Evolutionary conservation across 2,113 vertebrate species (phyloP).

Genomic region (Gymnocephalus cernua): DNA sequence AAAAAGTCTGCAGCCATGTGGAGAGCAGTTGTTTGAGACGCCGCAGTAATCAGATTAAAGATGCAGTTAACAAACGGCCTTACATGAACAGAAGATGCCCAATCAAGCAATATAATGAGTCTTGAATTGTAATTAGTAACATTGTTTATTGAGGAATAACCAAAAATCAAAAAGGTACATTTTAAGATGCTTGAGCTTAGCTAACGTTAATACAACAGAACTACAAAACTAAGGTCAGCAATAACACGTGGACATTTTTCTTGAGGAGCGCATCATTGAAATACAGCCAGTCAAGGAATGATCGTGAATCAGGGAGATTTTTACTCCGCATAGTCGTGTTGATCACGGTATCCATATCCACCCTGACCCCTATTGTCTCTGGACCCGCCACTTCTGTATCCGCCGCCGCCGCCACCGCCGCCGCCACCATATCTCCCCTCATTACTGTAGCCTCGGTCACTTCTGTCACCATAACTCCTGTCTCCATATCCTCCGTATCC

Average conservation of each 20-base stretch:
- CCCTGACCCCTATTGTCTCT: background rate
- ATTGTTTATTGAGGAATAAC: background rate
- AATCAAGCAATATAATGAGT: background rate
- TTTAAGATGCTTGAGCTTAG: background rate
- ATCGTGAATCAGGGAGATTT: background rate
- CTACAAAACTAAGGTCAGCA: conserved; percentile 1
- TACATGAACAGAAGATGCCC: background rate
- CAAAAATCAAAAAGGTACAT: background rate
- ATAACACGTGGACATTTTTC: background rate
- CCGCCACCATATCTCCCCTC: background rate
- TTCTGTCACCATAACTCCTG: background rate
- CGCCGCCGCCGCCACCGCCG: background rate
- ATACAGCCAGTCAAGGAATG: background rate
- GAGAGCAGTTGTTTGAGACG: background rate
- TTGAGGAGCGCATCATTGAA: background rate
- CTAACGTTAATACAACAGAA: background rate
- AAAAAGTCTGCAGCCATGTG: background rate
- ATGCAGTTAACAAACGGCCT: background rate
- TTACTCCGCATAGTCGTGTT: background rate
- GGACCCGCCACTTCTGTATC: background rate
- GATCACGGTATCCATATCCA: background rate
- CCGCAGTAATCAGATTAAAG: too few relatives aligned
- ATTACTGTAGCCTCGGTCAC: background rate
- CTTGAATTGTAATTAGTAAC: background rate
- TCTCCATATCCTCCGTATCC: background rate